Conservation (phyloP, 2,797 vertebrate genomes). For the Tiaroga cobitis region DNA sequence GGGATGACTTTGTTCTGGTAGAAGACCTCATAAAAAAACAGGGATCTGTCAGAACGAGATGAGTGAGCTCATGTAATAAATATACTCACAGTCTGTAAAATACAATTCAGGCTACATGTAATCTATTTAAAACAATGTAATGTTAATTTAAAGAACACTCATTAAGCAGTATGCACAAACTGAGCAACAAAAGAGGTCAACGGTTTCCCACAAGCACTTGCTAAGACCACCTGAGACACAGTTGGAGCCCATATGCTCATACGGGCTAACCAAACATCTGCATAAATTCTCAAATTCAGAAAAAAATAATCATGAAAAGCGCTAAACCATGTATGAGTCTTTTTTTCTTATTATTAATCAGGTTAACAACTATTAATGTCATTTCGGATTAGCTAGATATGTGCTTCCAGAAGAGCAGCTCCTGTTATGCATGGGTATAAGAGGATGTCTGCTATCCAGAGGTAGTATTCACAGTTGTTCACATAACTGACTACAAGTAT, state of each 20-base stretch:
- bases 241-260: slow-evolving; percentile 58
- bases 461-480: background rate
- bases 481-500: background rate
- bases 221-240: slow-evolving; percentile 64
- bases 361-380: background rate
- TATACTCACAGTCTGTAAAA: background rate
- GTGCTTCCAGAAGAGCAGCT: background rate
- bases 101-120: background rate
- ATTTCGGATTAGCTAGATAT: background rate
- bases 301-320: background rate
- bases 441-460: background rate
- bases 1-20: slow-evolving; percentile 25
- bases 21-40: background rate
- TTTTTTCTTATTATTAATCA: background rate
- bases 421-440: background rate
- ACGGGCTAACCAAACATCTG: slow-evolving; percentile 44
- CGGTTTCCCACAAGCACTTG: slow-evolving; percentile 56
- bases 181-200: slow-evolving; percentile 53
- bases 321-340: background rate
- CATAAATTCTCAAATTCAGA: slow-evolving; percentile 11
- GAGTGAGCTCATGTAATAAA: background rate
- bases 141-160: slow-evolving; percentile 41
- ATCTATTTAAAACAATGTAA: slow-evolving; percentile 23
- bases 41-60: background rate
- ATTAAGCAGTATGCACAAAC: slow-evolving; percentile 15